phyloP scores from a whole-genome alignment of 2,797 vertebrate genomes.

The Tokudaia tokunoshimensis region DNA sequence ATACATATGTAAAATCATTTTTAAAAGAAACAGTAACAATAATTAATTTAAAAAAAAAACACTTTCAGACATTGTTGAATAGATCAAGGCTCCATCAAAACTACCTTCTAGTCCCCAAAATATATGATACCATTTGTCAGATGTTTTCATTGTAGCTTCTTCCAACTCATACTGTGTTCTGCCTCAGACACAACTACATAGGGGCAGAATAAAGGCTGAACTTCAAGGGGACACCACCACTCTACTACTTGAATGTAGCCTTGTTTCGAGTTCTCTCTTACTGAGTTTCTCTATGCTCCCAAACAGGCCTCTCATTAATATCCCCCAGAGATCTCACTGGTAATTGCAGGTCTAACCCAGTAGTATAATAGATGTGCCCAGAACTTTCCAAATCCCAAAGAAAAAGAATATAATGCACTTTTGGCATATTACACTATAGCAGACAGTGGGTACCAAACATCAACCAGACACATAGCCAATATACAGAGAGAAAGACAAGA shows the following conservation, averaged over 20 bases:
- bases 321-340: slow-evolving; percentile 6
- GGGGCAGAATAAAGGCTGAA: neutral
- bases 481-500: neutral
- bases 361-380: neutral
- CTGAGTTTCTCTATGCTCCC: neutral
- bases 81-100: neutral
- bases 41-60: neutral
- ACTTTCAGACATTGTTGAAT: neutral
- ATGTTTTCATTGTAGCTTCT: neutral
- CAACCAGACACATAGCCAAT: neutral
- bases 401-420: slow-evolving; percentile 18
- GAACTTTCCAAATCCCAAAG: slow-evolving; percentile 37
- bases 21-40: neutral
- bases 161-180: neutral
- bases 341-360: slow-evolving; percentile 1
- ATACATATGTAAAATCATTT: neutral
- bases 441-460: neutral
- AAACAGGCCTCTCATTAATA: neutral
- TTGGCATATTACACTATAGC: neutral
- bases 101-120: neutral
- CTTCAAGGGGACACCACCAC: neutral
- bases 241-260: neutral
- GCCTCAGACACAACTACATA: neutral
- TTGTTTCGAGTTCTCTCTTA: slow-evolving; percentile 41
- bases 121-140: slow-evolving; percentile 36